Base-by-base conservation (phyloP, 1,140 invertebrate species). In the Mya arenaria region DNA sequence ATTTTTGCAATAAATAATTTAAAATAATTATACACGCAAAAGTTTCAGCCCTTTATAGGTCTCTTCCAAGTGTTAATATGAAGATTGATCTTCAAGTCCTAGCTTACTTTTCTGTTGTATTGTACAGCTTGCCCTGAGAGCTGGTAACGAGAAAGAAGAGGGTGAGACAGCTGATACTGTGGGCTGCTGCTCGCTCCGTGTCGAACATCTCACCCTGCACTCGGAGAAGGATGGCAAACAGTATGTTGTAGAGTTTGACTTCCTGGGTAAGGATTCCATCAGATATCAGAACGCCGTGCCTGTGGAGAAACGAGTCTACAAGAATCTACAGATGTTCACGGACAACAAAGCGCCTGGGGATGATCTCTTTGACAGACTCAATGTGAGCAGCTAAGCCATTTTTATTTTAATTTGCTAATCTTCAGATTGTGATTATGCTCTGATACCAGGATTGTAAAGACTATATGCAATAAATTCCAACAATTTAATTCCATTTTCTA, bases 131-230 rank as follows among this genome's bases (percentile, higher is more conserved):
- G 99, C 99, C 17, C 94, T 99, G 84, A 97, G 99, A 95, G 99
- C 98, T 88, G 98, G 99, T 94, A 99, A 99, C 92, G 99, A 99
- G 93, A 99, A 99, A 93, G 99, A 99, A 92, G 98, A 99, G 93
- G 94, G 94, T 44, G 98, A 99, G 93, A 98, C 99, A 5, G 94
- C 94, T 10, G 99, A 99, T 90, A 99, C 99, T 6, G 99, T 99
- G 0, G 99, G 99, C 94, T 99, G 99, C 93, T 99, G 99, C 94
- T 99, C 99, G 13, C 93, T 99, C n/a, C 95, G 99, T 58, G 96
- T 98, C 4, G 99, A 99, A 93, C 99, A 99, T 90, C 97, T 99
- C 80, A 94, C 95, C 85, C 94, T 99, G 65, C 96, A 98, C 88
- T 96, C 98, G 89, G 95, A 98, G 87, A 96, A 96, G 88, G 96